Evolutionary conservation across 2,888 invertebrate species (phyloP), one percentile per base, ranked within the genome.

Genomic region (Danaus chrysippus): DNA sequence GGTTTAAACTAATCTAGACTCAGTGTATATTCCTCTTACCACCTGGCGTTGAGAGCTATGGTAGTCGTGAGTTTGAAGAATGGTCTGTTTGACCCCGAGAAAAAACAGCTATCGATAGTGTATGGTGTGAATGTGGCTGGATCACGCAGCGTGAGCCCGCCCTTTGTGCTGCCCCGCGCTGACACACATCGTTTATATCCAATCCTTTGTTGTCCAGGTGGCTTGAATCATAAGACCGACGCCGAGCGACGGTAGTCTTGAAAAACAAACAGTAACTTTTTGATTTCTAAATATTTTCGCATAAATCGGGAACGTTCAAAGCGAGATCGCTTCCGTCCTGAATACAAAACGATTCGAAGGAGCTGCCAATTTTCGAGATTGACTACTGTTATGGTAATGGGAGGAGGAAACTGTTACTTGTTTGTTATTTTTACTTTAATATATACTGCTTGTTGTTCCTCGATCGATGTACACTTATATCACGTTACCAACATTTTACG

Each of bases 101-200:
- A 82, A 83, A 82, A 49, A 80, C 80, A 81, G 77, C 74, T 73
- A 70, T 71, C 74, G 74, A 79, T 74, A 73, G 70, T 83, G 84
- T 83, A 83, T 82, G 83, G 86, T 83, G 84, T 83, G 84, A 85
- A 84, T 76, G 82, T 79, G 76, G 77, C 75, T 73, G 80, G 76
- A 82, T 84, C 82, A 81, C 71, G 70, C 69, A 76, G 72, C 77
- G 87, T 62, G 86, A 76, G 64, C 64, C 54, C 55, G 15, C 71
- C 71, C 78, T 70, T 84, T 84, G 81, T 83, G 76, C 73, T 74
- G 73, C 74, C 74, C 74, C 77, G 73, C 74, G 69, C 76, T 72
- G 72, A 73, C 68, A 65, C 67, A 66, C 67, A 64, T 69, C 72
- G 74, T 72, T 75, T 73, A 74, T 75, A 70, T 73, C 73, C 71